Evolutionary conservation across 2,113 vertebrate species (phyloP), one percentile per base, ranked within the genome.

Genomic region (Prionailurus viverrinus): DNA sequence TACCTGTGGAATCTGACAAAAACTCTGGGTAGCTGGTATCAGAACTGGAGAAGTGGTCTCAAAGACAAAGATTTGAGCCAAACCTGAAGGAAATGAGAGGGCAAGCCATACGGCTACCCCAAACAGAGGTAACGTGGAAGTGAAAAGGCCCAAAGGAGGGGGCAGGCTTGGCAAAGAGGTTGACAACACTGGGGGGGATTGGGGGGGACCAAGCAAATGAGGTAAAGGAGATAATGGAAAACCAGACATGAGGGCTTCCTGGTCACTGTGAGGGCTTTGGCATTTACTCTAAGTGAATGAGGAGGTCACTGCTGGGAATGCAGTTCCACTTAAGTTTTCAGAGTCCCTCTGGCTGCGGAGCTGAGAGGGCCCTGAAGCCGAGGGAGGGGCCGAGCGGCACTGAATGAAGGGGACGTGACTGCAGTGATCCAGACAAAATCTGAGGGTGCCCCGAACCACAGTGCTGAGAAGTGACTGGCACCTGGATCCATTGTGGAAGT

Each of bases 201-300:
- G 11, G 27, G 5, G 53, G 25, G 13, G 11, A 51, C 31, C 65
- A 92, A 29, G n/a, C n/a, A 88, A 19, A 53, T 5, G n/a, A 21
- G 51, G 53, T 88, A 55, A 79, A 53, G 53, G 31, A 71, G 14
- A 16, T 10, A 27, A n/a, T 6, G 9, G 25, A 41, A 8, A 88
- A 31, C 16, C 83, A 55, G 19, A 55, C 1, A 0, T 0, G 2
- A 65, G 45, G n/a, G 14, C 11, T 39, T 29, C n/a, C 11, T 6
- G 15, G 89, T 55, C 76, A 88, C 29, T 11, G 5, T 13, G 18
- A 53, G 16, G 61, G 23, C 25, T 12, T 4, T 33, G 39, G 3
- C 33, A 51, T 51, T 63, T 78, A 66, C n/a, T 18, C 15, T n/a
- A 58, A 8, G 51, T 73, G 89, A 65, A 79, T 1, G 45, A 71